Conservation (phyloP, 2,888 invertebrate species). For the Pheosia gnoma region DNA sequence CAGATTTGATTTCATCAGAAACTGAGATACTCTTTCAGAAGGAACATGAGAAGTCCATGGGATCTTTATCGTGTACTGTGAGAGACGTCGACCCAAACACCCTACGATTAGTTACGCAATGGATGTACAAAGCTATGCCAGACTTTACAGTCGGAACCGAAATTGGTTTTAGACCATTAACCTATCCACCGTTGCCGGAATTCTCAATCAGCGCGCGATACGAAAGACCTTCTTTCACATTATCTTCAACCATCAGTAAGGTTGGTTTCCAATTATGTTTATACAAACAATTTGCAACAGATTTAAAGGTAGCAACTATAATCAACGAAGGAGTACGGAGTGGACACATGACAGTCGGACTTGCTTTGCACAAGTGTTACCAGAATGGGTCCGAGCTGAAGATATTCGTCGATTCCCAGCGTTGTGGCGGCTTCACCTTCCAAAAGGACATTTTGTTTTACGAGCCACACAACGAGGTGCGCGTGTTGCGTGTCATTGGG, state of each 20-base stretch:
- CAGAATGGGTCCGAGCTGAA: conserved; percentile 68
- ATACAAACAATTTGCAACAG: conserved; percentile 66
- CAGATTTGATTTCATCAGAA: conserved; percentile 72
- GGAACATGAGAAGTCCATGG: conserved; percentile 56
- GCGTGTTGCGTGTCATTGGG: conserved; percentile 64
- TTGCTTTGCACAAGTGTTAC: conserved; percentile 69
- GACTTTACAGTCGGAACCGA: conserved; percentile 69
- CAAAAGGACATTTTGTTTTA: conserved; percentile 70
- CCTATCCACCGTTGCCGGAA: conserved; percentile 56
- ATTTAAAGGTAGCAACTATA: conserved; percentile 67
- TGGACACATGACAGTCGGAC: conserved; percentile 57
- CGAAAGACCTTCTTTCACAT: conserved; percentile 53
- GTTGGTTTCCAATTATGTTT: conserved; percentile 70
- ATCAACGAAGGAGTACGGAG: conserved; percentile 59
- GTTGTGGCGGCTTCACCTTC: conserved; percentile 73
- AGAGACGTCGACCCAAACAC: conserved; percentile 72
- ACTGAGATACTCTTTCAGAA: conserved; percentile 70
- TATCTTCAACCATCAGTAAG: conserved; percentile 68
- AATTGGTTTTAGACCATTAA: conserved; percentile 60
- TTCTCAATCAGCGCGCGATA: conserved; percentile 70
- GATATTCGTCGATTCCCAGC: conserved; percentile 73
- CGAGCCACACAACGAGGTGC: conserved; percentile 62
- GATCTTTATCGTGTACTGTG: conserved; percentile 60
- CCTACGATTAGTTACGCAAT: conserved; percentile 65
- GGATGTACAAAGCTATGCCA: conserved; percentile 65